Base-by-base conservation (phyloP, 2,888 invertebrate genomes). In the Tinea pellionella region DNA sequence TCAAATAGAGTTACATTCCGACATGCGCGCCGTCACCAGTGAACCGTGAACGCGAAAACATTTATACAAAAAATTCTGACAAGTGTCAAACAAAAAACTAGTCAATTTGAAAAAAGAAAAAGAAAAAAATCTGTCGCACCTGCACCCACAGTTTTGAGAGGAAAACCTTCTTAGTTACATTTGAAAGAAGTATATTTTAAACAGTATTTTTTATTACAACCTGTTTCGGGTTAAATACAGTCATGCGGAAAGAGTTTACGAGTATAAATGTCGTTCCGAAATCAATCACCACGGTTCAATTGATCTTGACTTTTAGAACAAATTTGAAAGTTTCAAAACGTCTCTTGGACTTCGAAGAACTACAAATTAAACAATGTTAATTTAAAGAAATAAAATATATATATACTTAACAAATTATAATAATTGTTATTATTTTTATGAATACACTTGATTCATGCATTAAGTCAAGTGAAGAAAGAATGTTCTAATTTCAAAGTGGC, bases 1-100 rank as follows among this genome's bases (percentile, higher is more conserved):
- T 78, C 76, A 75, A 77, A 77, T 75, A 80, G 77, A 80, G 80
- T 78, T 63, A 63, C 65, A 65, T 67, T 64, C 64, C 63, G 62
- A 66, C 66, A 64, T 66, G 64, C 64, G 59, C 30, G 42, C 61
- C 57, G 59, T 13, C 63, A 12, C 62, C 64, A 62, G 57, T 66
- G 66, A 67, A 65, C 65, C 64, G 63, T 12, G 58, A 47, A 47
- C 32, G 18, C 56, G 61, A 62, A 64, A 64, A 64, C 59, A 18
- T 24, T n/a, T n/a, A n/a, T 53, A 43, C 62, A 55, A 13, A 60
- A 56, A 59, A 7, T 32, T 15, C n/a, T n/a, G 4, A 57, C 53
- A 60, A 56, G 58, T 13, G 15, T 1, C n/a, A 13, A n/a, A 57
- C 24, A 60, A 53, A 62, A 62, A 63, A 63, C 62, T 62, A 63